Percentiles rank a stretch among this genome's conserved stretches.
Evolutionary conservation across 2,888 invertebrate genomes (phyloP).

Genomic region (Drosophila ezoana): DNA sequence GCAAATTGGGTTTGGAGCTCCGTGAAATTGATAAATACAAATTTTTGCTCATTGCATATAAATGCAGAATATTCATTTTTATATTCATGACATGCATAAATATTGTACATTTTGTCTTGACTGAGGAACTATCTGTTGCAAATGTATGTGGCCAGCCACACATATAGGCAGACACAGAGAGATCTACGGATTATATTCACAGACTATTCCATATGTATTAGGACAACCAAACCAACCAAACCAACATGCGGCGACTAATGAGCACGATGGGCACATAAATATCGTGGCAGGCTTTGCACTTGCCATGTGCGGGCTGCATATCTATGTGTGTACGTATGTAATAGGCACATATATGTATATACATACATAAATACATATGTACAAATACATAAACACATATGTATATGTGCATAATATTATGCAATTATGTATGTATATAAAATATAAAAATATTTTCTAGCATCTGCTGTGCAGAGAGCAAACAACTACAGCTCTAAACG

Average conservation of each 20-base stretch:
- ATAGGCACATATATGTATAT: background rate
- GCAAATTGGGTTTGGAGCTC: constrained; percentile 26
- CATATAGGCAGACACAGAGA: background rate
- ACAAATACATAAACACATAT: background rate
- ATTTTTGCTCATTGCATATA: constrained; percentile 40
- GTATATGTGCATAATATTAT: constrained; percentile 9
- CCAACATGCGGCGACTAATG: constrained; percentile 25
- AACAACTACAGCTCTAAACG: constrained; percentile 11
- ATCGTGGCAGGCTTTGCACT: constrained; percentile 14
- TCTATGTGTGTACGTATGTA: background rate
- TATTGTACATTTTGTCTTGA: constrained; percentile 23
- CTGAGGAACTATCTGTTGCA: constrained; percentile 11
- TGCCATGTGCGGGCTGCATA: constrained; percentile 8
- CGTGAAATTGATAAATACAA: constrained; percentile 41
- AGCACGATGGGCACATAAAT: constrained; percentile 37
- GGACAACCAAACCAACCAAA: background rate
- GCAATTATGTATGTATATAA: constrained; percentile 27
- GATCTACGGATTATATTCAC: background rate
- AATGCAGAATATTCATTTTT: constrained; percentile 41
- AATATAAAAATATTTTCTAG: constrained; percentile 24
- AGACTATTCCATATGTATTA: constrained; percentile 30
- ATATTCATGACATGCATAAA: constrained; percentile 51
- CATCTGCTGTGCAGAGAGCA: constrained; percentile 11
- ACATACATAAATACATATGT: background rate
- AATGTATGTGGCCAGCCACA: constrained; percentile 29